Percentiles rank a stretch among this genome's conserved stretches.
Conservation (phyloP, 2,113 vertebrate species). For the Cebus imitator region DNA sequence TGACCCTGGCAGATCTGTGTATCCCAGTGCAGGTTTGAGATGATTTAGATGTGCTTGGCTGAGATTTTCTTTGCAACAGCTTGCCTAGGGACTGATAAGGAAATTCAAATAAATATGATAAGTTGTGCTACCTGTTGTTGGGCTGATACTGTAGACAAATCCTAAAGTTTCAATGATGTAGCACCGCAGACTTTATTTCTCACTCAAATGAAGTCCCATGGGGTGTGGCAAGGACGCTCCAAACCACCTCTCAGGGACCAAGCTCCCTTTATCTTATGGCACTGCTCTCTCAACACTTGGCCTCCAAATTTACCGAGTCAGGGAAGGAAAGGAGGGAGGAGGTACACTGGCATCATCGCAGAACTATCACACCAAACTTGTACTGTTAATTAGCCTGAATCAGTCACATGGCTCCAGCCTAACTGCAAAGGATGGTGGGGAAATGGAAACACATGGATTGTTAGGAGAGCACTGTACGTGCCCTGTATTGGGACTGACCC, state of each 20-base stretch:
- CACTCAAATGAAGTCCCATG: background rate
- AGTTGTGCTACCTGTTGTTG: background rate
- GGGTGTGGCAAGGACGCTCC: background rate
- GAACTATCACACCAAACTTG: background rate
- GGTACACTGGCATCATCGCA: background rate
- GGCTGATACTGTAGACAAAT: background rate
- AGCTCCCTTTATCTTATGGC: background rate
- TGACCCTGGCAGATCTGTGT: background rate
- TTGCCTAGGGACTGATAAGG: background rate
- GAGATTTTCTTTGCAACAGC: background rate
- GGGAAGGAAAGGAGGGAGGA: background rate
- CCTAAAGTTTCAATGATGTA: background rate
- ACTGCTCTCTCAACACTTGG: background rate
- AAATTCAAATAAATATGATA: background rate
- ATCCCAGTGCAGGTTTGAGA: no score
- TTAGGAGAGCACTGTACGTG: background rate
- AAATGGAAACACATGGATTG: background rate
- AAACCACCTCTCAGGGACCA: background rate
- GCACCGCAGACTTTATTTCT: background rate
- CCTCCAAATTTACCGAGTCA: background rate
- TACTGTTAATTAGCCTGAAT: background rate
- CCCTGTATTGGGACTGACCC: background rate
- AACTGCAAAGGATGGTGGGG: background rate
- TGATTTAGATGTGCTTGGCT: background rate
- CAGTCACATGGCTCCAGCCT: background rate